phyloP scores from a whole-genome alignment of 2,113 vertebrate genomes.

The Campylorhamphus procurvoides region DNA sequence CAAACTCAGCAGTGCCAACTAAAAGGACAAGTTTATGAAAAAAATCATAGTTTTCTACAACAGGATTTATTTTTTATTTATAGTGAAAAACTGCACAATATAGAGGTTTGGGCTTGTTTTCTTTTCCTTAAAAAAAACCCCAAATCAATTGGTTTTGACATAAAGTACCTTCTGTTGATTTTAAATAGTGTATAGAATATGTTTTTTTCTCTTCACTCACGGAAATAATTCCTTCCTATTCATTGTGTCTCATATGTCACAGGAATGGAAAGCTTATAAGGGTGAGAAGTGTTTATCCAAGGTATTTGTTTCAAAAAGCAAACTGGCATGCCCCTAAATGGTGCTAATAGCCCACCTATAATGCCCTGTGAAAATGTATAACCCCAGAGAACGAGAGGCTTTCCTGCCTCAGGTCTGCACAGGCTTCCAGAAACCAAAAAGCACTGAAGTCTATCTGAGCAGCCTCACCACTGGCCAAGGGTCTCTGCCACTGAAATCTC shows the following conservation, averaged over 20 bases:
- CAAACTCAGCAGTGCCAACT: neutral
- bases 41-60: neutral
- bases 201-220: neutral
- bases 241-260: neutral
- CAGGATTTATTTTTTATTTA: constrained; percentile 40
- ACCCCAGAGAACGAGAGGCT: neutral
- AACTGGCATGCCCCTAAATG: fast-evolving
- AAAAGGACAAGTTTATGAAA: constrained; percentile 21
- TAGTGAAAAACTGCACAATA: neutral
- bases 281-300: neutral
- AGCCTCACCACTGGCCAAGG: neutral
- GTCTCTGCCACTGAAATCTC: neutral
- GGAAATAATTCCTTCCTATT: neutral
- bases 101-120: neutral
- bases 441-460: neutral
- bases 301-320: neutral
- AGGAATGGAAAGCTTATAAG: neutral
- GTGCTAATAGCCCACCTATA: neutral
- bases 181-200: neutral
- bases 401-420: neutral
- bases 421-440: neutral
- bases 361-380: neutral
- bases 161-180: neutral
- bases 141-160: neutral
- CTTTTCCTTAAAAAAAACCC: neutral